phyloP scores from a whole-genome alignment of 1,140 invertebrate species.

The Atta texana region DNA sequence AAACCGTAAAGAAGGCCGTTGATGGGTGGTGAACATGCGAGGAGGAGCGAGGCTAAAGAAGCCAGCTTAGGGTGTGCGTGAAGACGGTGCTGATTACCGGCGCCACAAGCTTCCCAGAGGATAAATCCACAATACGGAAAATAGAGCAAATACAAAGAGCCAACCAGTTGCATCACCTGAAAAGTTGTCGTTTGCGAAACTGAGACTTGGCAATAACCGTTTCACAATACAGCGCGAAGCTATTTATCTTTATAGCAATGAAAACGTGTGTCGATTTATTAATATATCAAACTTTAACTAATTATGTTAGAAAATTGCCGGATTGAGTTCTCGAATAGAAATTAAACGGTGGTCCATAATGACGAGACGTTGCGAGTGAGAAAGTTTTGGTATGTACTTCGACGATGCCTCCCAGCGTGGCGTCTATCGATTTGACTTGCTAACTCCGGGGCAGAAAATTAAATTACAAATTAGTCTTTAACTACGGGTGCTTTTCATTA shows the following conservation, averaged over 20 bases:
- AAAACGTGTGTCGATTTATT: neutral
- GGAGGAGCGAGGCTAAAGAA: constrained; percentile 88
- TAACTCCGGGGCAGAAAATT: constrained; percentile 34
- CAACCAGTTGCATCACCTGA: constrained; percentile 89
- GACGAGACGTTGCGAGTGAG: constrained; percentile 11
- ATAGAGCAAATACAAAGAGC: constrained; percentile 90
- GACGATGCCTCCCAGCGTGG: constrained; percentile 2
- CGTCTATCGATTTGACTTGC: constrained; percentile 58
- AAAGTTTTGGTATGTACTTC: constrained; percentile 20
- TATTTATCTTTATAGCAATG: constrained; percentile 15
- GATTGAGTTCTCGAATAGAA: neutral
- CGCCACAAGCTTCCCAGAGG: constrained; percentile 88
- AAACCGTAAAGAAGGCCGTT: constrained; percentile 93
- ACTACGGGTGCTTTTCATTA: constrained; percentile 20
- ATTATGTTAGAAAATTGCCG: constrained; percentile 6
- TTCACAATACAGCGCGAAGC: neutral
- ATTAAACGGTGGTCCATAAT: neutral
- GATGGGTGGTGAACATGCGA: constrained; percentile 90
- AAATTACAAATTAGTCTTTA: constrained; percentile 51
- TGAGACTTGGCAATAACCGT: neutral
- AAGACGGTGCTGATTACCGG: constrained; percentile 81
- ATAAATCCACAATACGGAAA: constrained; percentile 91
- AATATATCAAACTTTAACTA: constrained; percentile 4
- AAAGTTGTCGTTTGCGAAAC: constrained; percentile 27
- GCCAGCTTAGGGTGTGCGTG: constrained; percentile 86